Conservation (phyloP, 2,797 vertebrate species). For the Alauda arvensis region DNA sequence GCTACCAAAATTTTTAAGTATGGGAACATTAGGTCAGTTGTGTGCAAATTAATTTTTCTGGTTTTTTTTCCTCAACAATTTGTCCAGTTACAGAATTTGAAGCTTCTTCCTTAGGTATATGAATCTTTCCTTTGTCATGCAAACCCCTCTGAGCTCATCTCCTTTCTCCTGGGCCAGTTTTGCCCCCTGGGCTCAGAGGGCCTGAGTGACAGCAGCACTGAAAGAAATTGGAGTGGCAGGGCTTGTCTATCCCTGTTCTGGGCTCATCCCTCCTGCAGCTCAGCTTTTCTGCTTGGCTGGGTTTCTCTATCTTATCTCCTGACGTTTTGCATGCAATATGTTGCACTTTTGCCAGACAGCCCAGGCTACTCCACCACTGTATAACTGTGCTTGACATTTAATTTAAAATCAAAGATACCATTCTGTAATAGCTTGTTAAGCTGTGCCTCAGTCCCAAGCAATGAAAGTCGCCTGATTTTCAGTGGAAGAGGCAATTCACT, state of each 20-base stretch:
- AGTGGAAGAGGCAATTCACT: neutral
- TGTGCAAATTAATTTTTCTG: neutral
- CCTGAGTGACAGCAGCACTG: neutral
- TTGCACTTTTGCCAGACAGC: conserved; percentile 16
- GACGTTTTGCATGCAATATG: neutral
- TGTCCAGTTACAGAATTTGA: neutral
- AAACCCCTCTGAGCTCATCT: accelerated
- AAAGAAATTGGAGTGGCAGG: neutral
- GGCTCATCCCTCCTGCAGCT: neutral
- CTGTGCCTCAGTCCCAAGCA: conserved; percentile 7
- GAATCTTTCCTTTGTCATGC: neutral
- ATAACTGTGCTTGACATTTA: conserved; percentile 67
- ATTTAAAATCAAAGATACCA: conserved; percentile 63
- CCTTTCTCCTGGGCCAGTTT: accelerated
- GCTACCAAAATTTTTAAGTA: neutral
- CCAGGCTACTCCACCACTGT: conserved; percentile 35
- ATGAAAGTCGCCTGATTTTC: conserved; percentile 21
- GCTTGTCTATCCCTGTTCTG: neutral
- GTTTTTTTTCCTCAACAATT: neutral
- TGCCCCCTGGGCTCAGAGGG: neutral
- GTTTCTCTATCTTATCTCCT: neutral
- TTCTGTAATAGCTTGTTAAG: conserved; percentile 56
- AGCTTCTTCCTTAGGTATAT: neutral
- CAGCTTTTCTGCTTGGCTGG: neutral
- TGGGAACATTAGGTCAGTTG: neutral